Evolutionary conservation across 2,797 vertebrate genomes (phyloP), one percentile per base, ranked within the genome.

Genomic region (Melanotaenia boesemani): DNA sequence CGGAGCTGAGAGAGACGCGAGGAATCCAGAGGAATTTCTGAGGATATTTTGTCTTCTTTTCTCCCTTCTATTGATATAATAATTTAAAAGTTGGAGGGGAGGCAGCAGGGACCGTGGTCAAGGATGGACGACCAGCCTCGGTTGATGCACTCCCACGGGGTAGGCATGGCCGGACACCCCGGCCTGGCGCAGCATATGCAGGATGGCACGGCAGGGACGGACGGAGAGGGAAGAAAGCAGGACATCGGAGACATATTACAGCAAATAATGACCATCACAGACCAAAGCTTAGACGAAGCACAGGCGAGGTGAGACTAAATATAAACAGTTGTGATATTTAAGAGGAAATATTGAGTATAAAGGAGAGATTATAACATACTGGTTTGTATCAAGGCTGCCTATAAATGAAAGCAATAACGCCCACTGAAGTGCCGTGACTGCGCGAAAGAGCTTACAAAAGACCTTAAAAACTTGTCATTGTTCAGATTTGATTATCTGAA

Each of bases 171-270:
- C 83, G 97, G 96, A 91, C 97, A 97, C 95, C 97, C 98, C 84
- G 97, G 97, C 93, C 96, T 99, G 95, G 95, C 97, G 95, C 97
- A 96, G 91, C 97, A 99, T 94, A 96, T 99, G 96, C 97, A 95
- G 96, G 97, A 98, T 88, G 97, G 97, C 88, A 95, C 95, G 81
- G 96, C 95, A 82, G 97, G 95, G 89, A 92, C 94, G 84, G 98
- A 98, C 94, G 97, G 95, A 85, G 97, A 99, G 83, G 97, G 96
- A 82, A 95, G 97, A 65, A 98, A 99, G 93, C 98, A 99, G 95
- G 98, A 99, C 96, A 99, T 99, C 90, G 98, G 98, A 94, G 98
- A 99, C 96, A 99, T 98, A 93, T 95, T 98, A 94, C 98, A 98
- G 95, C 98, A 98, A 91, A 99, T 99, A 76, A 99, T 99, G 98